phyloP scores from a whole-genome alignment of 1,140 invertebrate species.

The Stegodyphus mimosarum region DNA sequence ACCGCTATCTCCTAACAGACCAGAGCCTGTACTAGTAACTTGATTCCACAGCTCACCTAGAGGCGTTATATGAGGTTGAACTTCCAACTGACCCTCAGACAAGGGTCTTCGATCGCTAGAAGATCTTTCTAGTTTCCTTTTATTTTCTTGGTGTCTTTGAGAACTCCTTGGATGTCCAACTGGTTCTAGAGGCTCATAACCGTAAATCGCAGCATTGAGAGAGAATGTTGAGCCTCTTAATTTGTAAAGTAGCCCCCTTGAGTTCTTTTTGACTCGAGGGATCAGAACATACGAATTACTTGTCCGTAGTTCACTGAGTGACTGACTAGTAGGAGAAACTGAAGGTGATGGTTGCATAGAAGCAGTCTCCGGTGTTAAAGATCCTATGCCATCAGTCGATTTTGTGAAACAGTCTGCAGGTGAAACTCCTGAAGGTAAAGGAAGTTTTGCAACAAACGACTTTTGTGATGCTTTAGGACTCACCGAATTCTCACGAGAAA shows the following conservation, averaged over 20 bases:
- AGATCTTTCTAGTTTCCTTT: constrained; percentile 25
- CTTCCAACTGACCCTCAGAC: constrained; percentile 32
- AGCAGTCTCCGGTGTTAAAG: constrained; percentile 12
- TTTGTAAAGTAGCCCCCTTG: constrained; percentile 47
- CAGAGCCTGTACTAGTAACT: background rate
- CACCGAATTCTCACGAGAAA: constrained; percentile 34
- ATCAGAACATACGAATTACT: constrained; percentile 29
- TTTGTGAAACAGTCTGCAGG: constrained; percentile 17
- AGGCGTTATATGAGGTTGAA: background rate
- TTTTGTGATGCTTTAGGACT: background rate
- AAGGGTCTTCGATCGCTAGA: constrained; percentile 35
- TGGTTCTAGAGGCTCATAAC: constrained; percentile 59
- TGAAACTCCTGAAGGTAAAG: background rate
- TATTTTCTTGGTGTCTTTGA: background rate
- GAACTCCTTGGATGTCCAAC: background rate
- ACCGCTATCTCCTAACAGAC: constrained; percentile 42
- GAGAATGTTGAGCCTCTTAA: constrained; percentile 60
- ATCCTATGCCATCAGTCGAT: constrained; percentile 32
- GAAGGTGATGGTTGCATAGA: constrained; percentile 15
- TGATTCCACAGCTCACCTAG: constrained; percentile 6
- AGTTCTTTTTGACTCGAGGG: constrained; percentile 14
- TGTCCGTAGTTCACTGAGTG: constrained; percentile 45
- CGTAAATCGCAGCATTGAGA: constrained; percentile 48
- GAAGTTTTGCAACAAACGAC: background rate
- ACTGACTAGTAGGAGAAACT: constrained; percentile 53